Evolutionary conservation across 1,140 invertebrate species (phyloP), one percentile per base, ranked within the genome.

Genomic region (Eumaeus atala): DNA sequence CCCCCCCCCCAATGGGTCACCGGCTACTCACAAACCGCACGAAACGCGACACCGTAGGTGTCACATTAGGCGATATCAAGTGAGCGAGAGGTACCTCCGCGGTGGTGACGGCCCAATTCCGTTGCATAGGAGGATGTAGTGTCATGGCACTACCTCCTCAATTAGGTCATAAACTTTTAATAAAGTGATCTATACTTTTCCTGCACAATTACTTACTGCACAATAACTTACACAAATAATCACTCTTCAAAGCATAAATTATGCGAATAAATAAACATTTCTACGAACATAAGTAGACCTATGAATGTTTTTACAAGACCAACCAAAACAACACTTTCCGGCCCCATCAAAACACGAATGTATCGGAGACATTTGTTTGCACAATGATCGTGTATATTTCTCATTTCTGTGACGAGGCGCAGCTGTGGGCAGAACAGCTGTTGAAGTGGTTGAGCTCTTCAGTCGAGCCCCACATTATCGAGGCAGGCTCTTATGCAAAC

Each of bases 301-400:
- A 6, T 6, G 54, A 74, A 69, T 64, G 65, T 76, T 77, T 79
- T 67, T 67, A 62, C 64, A 68, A 70, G 64, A 47, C 59, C 51
- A 67, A 71, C 63, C 62, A 68, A 73, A 77, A 72, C 70, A 72
- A 64, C 6, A 28, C 21, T 6, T 74, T 71, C 62, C 66, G 64
- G 67, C 62, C 62, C 61, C 66, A 68, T 59, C 63, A 51, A 75
- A 76, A 76, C 71, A 72, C 53, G 54, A 33, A 56, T 58, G 68
- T 72, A 74, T 70, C 62, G 69, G 70, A 61, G 67, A 71, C 67
- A 72, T 74, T 78, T 79, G 75, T 81, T 78, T 81, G 72, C 70
- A 75, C 66, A 76, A 75, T 69, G 68, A 74, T 75, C 67, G 66
- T 71, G 70, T 81, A 65, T 72, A 74, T 77, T 76, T 81, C 72